Conservation (phyloP, 2,113 vertebrate genomes). For the Myrmecobius fasciatus region DNA sequence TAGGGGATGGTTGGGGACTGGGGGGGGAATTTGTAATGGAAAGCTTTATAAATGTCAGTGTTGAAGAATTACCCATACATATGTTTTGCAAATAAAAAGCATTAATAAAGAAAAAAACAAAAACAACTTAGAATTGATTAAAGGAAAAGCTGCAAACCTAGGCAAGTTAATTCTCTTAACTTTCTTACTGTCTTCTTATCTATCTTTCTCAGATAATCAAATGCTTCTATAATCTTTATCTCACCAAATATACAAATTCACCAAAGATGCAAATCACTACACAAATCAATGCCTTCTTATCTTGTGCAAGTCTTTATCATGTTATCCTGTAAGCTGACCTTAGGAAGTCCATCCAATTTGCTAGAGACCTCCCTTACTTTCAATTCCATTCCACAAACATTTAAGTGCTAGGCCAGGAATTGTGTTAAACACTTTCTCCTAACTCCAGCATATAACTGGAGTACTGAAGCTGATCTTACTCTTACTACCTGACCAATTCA, state of each 20-base stretch:
- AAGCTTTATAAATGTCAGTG: too few species aligned
- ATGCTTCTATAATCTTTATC: neutral
- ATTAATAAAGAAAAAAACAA: too few species aligned
- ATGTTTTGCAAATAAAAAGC: too few species aligned
- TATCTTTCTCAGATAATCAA: neutral
- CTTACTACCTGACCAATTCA: neutral
- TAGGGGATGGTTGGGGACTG: too few species aligned
- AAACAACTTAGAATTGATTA: neutral
- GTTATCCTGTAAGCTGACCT: neutral
- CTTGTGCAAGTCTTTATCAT: neutral
- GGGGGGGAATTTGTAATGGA: too few species aligned
- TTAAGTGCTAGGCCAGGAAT: neutral
- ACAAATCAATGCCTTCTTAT: neutral
- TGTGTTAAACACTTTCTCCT: neutral
- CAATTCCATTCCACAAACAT: neutral
- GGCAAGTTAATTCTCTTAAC: neutral
- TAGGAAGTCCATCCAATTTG: neutral
- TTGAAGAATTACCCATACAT: too few species aligned
- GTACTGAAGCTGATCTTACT: neutral
- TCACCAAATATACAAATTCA: neutral
- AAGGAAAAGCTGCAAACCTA: neutral
- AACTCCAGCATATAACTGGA: neutral
- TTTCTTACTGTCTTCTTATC: neutral
- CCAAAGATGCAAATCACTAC: neutral
- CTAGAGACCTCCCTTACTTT: neutral